Evolutionary conservation across 1,140 invertebrate genomes (phyloP).

Genomic region (Drosophila asahinai): DNA sequence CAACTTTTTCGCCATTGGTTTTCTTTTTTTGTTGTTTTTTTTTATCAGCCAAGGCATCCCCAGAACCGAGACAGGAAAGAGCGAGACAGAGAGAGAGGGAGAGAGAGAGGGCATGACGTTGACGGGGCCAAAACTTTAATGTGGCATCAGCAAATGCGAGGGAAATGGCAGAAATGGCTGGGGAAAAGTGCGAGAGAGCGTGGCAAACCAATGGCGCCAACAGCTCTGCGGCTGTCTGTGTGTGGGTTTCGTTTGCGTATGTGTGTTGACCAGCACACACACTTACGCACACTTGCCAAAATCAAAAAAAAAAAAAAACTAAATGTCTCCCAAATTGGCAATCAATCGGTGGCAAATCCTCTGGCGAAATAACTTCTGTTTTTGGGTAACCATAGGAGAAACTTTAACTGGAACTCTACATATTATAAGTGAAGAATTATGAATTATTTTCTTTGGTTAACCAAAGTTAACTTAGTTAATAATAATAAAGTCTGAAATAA

Average conservation of each 20-base stretch:
- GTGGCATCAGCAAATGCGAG: slow-evolving; percentile 61
- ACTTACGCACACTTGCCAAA: slow-evolving; percentile 7
- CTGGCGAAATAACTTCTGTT: background rate
- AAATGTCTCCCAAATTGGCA: slow-evolving; percentile 11
- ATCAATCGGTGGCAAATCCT: slow-evolving; percentile 16
- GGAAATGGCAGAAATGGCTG: slow-evolving; percentile 18
- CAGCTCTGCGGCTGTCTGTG: slow-evolving; percentile 56
- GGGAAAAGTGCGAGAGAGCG: slow-evolving; percentile 48
- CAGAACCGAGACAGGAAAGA: slow-evolving; percentile 17
- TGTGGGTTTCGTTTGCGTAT: slow-evolving; percentile 20
- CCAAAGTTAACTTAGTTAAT: no score
- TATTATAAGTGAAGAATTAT: no score
- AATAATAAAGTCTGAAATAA: no score
- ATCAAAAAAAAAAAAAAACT: background rate
- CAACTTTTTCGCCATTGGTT: slow-evolving; percentile 56
- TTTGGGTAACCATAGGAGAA: no score
- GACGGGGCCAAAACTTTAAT: slow-evolving; percentile 76
- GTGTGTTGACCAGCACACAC: slow-evolving; percentile 21
- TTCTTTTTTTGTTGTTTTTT: slow-evolving; percentile 29
- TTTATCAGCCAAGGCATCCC: slow-evolving; percentile 34
- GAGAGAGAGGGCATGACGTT: slow-evolving; percentile 25
- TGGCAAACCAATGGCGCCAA: slow-evolving; percentile 73
- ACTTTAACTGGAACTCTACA: no score
- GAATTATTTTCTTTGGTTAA: no score
- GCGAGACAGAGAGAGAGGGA: background rate